Conservation (phyloP, 2,797 vertebrate species). For the Pantherophis vulpinus region DNA sequence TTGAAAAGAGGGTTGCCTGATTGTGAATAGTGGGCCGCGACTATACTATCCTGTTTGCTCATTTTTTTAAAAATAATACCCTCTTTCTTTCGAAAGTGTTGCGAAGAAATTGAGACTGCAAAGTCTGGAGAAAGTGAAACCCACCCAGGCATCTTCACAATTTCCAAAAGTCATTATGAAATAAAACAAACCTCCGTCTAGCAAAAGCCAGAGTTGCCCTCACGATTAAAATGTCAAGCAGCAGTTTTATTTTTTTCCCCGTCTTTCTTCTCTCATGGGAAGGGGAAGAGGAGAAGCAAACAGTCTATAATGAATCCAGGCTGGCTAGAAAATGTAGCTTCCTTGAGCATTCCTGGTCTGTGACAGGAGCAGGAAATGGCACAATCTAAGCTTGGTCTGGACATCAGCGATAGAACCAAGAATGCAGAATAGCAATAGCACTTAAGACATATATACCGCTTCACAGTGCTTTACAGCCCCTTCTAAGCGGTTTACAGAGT, state of each 20-base stretch:
- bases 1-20: background rate
- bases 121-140: background rate
- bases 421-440: background rate
- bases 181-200: background rate
- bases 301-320: background rate
- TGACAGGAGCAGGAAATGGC: slow-evolving; percentile 1
- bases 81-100: background rate
- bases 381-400: background rate
- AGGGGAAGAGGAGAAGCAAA: background rate
- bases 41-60: background rate
- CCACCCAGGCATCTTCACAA: background rate
- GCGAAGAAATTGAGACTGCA: background rate
- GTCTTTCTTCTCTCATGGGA: rapidly evolving
- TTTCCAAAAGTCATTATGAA: background rate
- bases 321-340: background rate
- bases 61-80: background rate
- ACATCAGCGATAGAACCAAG: slow-evolving; percentile 14
- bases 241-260: rapidly evolving
- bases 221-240: background rate
- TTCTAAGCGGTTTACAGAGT: too few relatives aligned
- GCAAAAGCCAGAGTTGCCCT: background rate
- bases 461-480: too few relatives aligned
- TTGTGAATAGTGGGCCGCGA: background rate
- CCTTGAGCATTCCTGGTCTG: background rate
- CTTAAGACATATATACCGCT: too few relatives aligned